phyloP scores from a whole-genome alignment of 2,797 vertebrate species.

The Pygocentrus nattereri region DNA sequence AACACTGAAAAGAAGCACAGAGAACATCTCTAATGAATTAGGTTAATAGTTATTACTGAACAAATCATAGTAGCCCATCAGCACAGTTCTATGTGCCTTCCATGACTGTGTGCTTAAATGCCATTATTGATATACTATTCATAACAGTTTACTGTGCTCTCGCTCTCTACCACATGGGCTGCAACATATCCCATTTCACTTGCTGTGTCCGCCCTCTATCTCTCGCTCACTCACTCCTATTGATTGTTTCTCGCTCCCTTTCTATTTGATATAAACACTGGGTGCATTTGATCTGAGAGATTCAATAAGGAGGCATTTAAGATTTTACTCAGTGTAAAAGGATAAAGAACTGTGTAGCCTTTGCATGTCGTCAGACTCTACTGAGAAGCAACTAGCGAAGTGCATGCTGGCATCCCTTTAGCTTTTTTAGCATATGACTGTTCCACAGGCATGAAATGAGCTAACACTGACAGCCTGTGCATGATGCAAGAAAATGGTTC shows the following conservation, averaged over 20 bases:
- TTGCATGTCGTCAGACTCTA: not conserved
- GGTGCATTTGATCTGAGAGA: conserved; percentile 26
- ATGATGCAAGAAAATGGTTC: not conserved
- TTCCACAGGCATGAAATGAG: not conserved
- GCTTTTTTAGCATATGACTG: not conserved
- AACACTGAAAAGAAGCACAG: too few relatives aligned
- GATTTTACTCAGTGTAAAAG: conserved; percentile 5
- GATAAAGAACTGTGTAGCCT: not conserved
- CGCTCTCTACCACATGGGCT: conserved; percentile 13
- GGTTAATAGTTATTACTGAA: not conserved
- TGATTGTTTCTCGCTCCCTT: conserved; percentile 38
- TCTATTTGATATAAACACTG: conserved; percentile 24
- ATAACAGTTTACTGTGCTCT: conserved; percentile 37
- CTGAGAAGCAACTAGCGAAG: not conserved
- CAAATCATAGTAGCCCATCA: not conserved
- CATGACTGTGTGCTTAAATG: conserved; percentile 41
- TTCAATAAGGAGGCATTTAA: conserved; percentile 36
- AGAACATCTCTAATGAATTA: not conserved
- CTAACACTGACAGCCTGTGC: not conserved
- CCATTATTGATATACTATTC: conserved; percentile 53
- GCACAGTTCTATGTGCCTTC: not conserved
- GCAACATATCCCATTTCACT: conserved; percentile 28
- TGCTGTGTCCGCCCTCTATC: conserved; percentile 17
- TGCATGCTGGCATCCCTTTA: not conserved
- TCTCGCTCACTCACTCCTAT: conserved; percentile 34